Evolutionary conservation across 2,797 vertebrate species (phyloP).

Genomic region (Labeo calbasu): DNA sequence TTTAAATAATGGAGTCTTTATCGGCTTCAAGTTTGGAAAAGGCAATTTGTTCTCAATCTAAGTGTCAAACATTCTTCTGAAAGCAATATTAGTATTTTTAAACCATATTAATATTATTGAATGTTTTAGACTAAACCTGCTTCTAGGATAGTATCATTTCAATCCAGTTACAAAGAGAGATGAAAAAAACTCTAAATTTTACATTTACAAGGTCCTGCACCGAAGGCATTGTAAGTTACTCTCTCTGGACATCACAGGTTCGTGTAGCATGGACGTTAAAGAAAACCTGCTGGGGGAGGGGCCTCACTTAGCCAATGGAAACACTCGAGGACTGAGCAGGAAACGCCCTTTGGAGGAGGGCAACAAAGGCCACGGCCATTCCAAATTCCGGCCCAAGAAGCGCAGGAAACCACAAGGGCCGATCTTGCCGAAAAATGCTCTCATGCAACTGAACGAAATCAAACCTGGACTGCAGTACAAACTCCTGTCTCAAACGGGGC

Average conservation of each 20-base stretch:
- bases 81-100: not conserved
- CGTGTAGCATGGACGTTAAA: constrained; percentile 85
- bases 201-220: constrained; percentile 91
- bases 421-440: constrained; percentile 88
- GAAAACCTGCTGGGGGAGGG: constrained; percentile 81
- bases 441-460: constrained; percentile 95
- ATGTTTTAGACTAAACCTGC: not conserved
- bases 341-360: constrained; percentile 92
- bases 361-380: constrained; percentile 81
- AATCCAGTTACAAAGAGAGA: constrained; percentile 82
- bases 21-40: not conserved
- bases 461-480: constrained; percentile 91
- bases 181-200: constrained; percentile 89
- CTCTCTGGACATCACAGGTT: constrained; percentile 91
- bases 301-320: constrained; percentile 77
- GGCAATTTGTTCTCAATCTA: not conserved
- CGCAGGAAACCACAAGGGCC: constrained; percentile 85
- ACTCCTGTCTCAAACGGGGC: constrained; percentile 90
- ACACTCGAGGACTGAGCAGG: constrained; percentile 72
- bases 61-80: not conserved
- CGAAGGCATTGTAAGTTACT: constrained; percentile 91
- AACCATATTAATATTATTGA: not conserved
- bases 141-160: constrained; percentile 76
- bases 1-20: not conserved
- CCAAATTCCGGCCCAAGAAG: constrained; percentile 88